Percentiles rank a stretch among this genome's conserved stretches.
Conservation (phyloP, 2,113 vertebrate genomes). For the Ovis aries region DNA sequence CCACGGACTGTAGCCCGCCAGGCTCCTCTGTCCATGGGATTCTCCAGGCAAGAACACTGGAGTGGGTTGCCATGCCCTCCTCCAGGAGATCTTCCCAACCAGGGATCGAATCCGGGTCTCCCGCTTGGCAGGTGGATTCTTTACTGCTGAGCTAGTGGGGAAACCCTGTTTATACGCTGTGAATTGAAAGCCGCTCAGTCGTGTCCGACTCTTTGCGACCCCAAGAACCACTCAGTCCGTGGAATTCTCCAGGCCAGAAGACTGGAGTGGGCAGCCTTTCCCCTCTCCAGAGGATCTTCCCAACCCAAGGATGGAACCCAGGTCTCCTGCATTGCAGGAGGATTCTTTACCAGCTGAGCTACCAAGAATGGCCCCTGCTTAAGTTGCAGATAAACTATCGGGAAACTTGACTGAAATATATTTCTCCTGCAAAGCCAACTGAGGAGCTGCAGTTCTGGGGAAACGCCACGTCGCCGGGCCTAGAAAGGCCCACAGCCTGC, state of each 20-base stretch:
- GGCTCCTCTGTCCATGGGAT: background rate
- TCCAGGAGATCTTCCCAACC: background rate
- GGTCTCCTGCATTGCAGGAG: background rate
- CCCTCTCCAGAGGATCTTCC: background rate
- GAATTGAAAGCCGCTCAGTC: background rate
- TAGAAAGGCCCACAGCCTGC: fast-evolving
- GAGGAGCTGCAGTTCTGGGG: background rate
- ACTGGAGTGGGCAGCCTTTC: background rate
- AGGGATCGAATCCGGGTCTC: background rate
- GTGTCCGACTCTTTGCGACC: no score
- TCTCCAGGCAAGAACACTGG: background rate
- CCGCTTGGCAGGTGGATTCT: background rate
- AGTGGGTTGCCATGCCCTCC: background rate
- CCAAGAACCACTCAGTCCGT: no score
- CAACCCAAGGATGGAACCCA: background rate
- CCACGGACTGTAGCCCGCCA: no score
- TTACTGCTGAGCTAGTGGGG: background rate
- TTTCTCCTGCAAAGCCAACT: background rate
- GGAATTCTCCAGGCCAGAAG: background rate
- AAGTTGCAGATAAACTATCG: background rate
- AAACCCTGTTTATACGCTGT: background rate
- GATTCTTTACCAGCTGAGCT: background rate
- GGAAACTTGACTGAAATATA: background rate
- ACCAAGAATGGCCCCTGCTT: background rate
- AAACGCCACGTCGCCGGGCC: fast-evolving